phyloP scores from a whole-genome alignment of 2,113 vertebrate species.

The Nannospalax galili region DNA sequence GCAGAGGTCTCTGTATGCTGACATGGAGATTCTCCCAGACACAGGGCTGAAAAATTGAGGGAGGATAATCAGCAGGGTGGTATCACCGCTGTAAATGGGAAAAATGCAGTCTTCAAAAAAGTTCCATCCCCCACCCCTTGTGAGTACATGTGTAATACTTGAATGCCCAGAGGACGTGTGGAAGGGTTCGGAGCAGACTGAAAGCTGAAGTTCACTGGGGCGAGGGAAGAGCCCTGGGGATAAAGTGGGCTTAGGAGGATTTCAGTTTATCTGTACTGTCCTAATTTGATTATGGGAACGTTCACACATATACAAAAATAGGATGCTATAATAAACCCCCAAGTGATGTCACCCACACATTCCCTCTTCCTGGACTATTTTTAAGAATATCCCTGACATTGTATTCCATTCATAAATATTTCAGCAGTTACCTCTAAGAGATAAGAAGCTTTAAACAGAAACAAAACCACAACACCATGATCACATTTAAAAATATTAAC shows the following conservation, averaged over 20 bases:
- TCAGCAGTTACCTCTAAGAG: constrained; percentile 51
- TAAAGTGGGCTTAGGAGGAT: background rate
- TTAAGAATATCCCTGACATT: constrained; percentile 45
- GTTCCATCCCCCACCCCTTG: background rate
- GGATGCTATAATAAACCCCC: constrained; percentile 36
- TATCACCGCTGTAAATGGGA: background rate
- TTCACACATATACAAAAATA: constrained; percentile 45
- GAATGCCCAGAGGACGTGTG: background rate
- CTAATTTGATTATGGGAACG: constrained; percentile 59
- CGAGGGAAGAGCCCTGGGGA: background rate
- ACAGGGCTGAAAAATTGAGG: background rate
- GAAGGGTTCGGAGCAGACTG: background rate
- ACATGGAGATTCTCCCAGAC: background rate
- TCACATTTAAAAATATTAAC: constrained; percentile 21
- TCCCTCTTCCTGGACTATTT: constrained; percentile 60
- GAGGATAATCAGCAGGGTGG: background rate
- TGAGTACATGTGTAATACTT: background rate
- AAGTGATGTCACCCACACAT: constrained; percentile 18
- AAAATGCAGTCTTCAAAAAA: background rate
- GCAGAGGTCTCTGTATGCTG: background rate
- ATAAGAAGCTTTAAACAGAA: constrained; percentile 47
- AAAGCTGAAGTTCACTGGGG: background rate
- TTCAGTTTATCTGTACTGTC: constrained; percentile 14
- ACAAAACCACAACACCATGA: background rate
- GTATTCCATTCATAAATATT: constrained; percentile 68